Conservation (phyloP, 2,888 invertebrate genomes). For the Incurvaria masculella region DNA sequence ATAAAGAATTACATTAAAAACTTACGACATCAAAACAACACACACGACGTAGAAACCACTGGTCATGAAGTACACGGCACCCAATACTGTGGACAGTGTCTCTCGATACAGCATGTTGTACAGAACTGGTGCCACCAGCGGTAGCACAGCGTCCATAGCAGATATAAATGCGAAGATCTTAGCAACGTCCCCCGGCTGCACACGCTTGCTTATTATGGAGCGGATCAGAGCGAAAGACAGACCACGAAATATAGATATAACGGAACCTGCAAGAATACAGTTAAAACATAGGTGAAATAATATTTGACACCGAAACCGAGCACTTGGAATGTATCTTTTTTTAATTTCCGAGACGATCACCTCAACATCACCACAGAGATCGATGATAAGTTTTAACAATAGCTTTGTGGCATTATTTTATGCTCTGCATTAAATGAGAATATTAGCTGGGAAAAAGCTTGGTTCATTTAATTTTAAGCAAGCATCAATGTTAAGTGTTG, state of each 20-base stretch:
- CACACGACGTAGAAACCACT: constrained; percentile 39
- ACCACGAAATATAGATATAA: constrained; percentile 47
- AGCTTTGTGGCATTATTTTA: too few relatives aligned
- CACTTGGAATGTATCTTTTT: too few relatives aligned
- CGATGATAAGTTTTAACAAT: too few relatives aligned
- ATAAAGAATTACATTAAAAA: too few relatives aligned
- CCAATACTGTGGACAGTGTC: constrained; percentile 55
- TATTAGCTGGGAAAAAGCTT: too few relatives aligned
- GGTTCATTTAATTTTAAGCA: too few relatives aligned
- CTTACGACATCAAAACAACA: constrained; percentile 51
- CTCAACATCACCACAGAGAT: too few relatives aligned
- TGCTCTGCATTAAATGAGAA: too few relatives aligned
- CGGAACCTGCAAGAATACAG: constrained; percentile 46
- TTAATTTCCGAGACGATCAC: too few relatives aligned
- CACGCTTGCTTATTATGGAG: constrained; percentile 58
- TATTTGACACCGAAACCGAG: too few relatives aligned
- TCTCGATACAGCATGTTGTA: constrained; percentile 62
- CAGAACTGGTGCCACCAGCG: constrained; percentile 58
- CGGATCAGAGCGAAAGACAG: constrained; percentile 56
- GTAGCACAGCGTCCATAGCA: constrained; percentile 61
- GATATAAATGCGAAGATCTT: constrained; percentile 68
- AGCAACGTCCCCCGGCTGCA: constrained; percentile 59
- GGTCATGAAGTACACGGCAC: constrained; percentile 56
- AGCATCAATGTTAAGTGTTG: too few relatives aligned
- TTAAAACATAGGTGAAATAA: too few relatives aligned